Conservation (phyloP, 2,888 invertebrate genomes). For the Teinopalpus imperialis region DNA sequence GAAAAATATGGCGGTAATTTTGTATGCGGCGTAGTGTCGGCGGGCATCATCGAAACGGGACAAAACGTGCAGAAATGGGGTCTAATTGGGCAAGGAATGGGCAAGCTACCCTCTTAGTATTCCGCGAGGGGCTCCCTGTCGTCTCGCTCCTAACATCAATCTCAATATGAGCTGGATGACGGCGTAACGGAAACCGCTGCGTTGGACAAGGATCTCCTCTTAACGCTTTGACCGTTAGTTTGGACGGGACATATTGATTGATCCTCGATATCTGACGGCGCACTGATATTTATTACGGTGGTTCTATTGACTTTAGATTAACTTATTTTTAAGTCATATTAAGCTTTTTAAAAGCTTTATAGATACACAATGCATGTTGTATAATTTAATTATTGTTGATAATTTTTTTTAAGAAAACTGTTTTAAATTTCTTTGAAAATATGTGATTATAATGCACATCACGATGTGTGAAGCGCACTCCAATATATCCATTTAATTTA, state of each 20-base stretch:
- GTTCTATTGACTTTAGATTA: background rate
- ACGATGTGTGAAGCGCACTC: too few relatives aligned
- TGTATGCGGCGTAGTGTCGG: conserved; percentile 66
- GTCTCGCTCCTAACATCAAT: conserved; percentile 71
- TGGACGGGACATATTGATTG: conserved; percentile 61
- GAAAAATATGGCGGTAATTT: conserved; percentile 73
- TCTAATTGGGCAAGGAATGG: conserved; percentile 77
- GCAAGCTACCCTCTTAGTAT: conserved; percentile 68
- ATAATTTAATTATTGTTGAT: too few relatives aligned
- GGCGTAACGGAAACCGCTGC: conserved; percentile 63
- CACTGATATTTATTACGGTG: conserved; percentile 3
- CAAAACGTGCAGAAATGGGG: conserved; percentile 60
- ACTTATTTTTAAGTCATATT: conserved; percentile 32
- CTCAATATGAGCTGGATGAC: conserved; percentile 77
- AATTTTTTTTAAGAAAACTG: too few relatives aligned
- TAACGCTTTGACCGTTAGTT: conserved; percentile 54
- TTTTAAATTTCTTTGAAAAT: too few relatives aligned
- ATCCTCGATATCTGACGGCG: conserved; percentile 38
- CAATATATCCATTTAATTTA: too few relatives aligned
- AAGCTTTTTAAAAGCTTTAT: too few relatives aligned
- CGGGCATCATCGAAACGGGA: conserved; percentile 50
- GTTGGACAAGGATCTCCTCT: conserved; percentile 75
- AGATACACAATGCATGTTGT: too few relatives aligned
- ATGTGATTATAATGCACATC: too few relatives aligned
- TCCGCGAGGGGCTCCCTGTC: conserved; percentile 55